These are phyloP conservation scores for Zaprionus bogoriensis DNA, from an alignment of 2,888 invertebrate genomes.

Conservation along the genomic window DNA sequence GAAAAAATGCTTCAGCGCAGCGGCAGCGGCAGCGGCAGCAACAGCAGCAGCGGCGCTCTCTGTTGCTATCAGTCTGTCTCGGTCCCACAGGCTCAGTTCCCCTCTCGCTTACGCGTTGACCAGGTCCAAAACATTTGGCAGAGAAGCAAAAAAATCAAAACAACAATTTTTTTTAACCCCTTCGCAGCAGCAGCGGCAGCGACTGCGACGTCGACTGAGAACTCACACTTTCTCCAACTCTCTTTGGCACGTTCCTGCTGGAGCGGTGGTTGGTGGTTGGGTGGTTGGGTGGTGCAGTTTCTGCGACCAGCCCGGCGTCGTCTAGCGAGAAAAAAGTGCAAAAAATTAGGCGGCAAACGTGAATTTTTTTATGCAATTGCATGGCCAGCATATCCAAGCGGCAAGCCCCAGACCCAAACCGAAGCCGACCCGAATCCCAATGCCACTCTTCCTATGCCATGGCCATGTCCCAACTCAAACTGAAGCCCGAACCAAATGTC, in stretches of 20 bases:
- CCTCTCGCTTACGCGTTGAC: slow-evolving; percentile 27
- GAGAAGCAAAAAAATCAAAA: slow-evolving; percentile 74
- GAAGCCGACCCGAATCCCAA: neutral
- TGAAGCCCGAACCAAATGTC: slow-evolving; percentile 3
- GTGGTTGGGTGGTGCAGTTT: slow-evolving; percentile 57
- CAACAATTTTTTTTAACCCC: slow-evolving; percentile 74
- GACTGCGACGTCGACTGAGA: slow-evolving; percentile 45
- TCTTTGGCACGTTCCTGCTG: too few species aligned
- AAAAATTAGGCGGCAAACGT: slow-evolving; percentile 79
- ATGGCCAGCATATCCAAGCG: slow-evolving; percentile 38
- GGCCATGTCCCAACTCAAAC: neutral
- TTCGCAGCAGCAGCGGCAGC: slow-evolving; percentile 52
- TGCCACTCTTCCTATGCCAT: neutral
- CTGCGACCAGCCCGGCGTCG: slow-evolving; percentile 57
- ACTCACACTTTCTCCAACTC: slow-evolving; percentile 43
- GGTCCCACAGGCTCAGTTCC: slow-evolving; percentile 9
- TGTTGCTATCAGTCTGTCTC: slow-evolving; percentile 2
- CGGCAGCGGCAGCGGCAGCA: too few species aligned
- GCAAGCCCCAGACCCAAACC: too few species aligned
- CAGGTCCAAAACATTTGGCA: slow-evolving; percentile 62
- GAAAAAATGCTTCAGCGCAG: slow-evolving; percentile 54
- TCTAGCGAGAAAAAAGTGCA: slow-evolving; percentile 50
- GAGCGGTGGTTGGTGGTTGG: neutral
- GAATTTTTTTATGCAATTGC: slow-evolving; percentile 74
- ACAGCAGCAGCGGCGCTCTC: slow-evolving; percentile 41